phyloP scores from a whole-genome alignment of 2,888 invertebrate species.

The Mechanitis mazaeus region DNA sequence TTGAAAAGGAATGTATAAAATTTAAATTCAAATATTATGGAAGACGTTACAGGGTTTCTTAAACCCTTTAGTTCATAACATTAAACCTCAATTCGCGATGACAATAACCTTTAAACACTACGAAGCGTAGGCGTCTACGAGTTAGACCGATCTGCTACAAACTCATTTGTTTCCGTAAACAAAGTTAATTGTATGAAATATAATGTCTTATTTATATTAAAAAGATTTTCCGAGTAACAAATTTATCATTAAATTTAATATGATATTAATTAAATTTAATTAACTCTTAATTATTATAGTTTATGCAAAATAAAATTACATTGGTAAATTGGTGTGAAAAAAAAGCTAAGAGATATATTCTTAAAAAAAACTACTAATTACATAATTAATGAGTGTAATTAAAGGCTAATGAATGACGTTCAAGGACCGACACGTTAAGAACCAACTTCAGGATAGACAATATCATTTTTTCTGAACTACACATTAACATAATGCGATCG shows the following conservation, averaged over 20 bases:
- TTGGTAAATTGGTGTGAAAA: neutral
- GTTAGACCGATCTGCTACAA: neutral
- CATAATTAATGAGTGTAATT: neutral
- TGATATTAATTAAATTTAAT: too few species aligned
- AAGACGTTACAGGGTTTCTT: neutral
- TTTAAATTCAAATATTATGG: too few species aligned
- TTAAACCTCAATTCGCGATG: neutral
- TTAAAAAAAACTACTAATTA: neutral
- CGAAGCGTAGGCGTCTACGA: slow-evolving; percentile 15
- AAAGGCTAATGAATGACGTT: too few species aligned
- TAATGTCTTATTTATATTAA: neutral
- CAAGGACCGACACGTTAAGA: too few species aligned
- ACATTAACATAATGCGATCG: slow-evolving; percentile 40
- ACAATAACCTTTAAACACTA: neutral
- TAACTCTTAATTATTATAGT: too few species aligned
- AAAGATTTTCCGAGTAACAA: neutral
- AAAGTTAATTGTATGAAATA: neutral
- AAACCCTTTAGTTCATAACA: neutral
- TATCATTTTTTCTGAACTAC: slow-evolving; percentile 27
- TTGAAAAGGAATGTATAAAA: too few species aligned
- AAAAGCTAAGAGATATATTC: neutral
- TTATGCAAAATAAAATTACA: too few species aligned
- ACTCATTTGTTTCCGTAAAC: slow-evolving; percentile 6
- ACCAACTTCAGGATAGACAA: slow-evolving; percentile 1
- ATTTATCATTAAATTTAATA: too few species aligned